Percentiles rank a stretch among this genome's conserved stretches.
These are phyloP conservation scores for Coracias cyanogaster DNA, from an alignment of 2,797 vertebrate species.

Conservation along the genomic window DNA sequence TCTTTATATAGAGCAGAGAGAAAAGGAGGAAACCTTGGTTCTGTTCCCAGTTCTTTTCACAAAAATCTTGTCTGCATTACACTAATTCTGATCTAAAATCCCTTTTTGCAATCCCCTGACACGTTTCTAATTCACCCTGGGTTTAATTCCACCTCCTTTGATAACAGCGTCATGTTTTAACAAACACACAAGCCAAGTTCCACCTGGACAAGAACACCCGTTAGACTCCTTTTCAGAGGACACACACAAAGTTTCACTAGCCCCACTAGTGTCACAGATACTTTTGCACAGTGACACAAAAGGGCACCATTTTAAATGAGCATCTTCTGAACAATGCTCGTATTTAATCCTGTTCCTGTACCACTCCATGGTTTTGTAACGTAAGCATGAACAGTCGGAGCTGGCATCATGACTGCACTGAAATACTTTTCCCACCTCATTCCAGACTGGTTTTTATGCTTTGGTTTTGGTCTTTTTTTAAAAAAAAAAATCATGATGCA, in stretches of 20 bases:
- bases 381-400: neutral
- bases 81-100: slow-evolving; percentile 45
- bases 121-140: neutral
- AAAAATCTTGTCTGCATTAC: slow-evolving; percentile 29
- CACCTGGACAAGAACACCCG: neutral
- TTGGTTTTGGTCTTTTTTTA: neutral
- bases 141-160: slow-evolving; percentile 20
- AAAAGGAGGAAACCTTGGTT: slow-evolving; percentile 7
- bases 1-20: slow-evolving; percentile 45
- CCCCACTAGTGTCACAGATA: neutral
- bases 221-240: neutral
- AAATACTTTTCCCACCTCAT: neutral
- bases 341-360: neutral
- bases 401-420: neutral
- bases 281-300: neutral
- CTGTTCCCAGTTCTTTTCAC: slow-evolving; percentile 35
- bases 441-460: neutral
- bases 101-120: slow-evolving; percentile 15
- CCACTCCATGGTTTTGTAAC: neutral
- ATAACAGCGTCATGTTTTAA: neutral
- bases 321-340: neutral
- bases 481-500: too few species aligned
- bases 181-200: neutral
- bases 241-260: neutral
- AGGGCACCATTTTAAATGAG: neutral